Conservation (phyloP, 2,888 invertebrate genomes). For the Myopa testacea region DNA sequence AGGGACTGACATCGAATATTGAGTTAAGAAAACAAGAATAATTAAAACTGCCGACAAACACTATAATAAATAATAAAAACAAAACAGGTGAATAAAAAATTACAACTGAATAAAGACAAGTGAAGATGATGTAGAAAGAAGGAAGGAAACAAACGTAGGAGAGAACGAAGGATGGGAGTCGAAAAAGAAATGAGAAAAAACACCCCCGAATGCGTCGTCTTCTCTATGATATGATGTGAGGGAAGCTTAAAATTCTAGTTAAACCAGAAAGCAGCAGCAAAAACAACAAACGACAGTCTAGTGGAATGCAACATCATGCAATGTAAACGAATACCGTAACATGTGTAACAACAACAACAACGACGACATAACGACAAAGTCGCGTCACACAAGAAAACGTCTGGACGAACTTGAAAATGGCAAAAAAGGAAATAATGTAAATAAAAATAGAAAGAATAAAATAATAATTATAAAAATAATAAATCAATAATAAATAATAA, state of each 20-base stretch:
- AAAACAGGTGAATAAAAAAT: no score
- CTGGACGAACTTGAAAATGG: constrained; percentile 48
- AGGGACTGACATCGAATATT: no score
- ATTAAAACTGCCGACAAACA: no score
- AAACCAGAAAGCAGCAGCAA: not conserved
- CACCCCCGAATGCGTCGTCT: not conserved
- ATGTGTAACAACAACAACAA: constrained; percentile 21
- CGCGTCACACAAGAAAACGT: constrained; percentile 32
- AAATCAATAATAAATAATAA: constrained; percentile 26
- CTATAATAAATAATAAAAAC: no score
- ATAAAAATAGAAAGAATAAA: constrained; percentile 40
- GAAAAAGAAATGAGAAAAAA: not conserved
- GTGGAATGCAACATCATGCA: constrained; percentile 28
- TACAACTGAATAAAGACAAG: no score
- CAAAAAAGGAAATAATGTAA: constrained; percentile 43
- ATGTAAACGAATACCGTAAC: constrained; percentile 29
- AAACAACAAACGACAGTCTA: constrained; percentile 3
- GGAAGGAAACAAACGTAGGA: not conserved
- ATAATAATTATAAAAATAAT: not conserved
- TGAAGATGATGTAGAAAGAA: no score
- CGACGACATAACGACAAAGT: constrained; percentile 24
- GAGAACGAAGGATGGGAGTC: not conserved
- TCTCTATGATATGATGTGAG: not conserved
- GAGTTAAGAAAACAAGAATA: no score
- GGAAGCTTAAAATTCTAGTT: not conserved